Conservation (phyloP, 2,797 vertebrate species). For the Corythornis leucogaster region DNA sequence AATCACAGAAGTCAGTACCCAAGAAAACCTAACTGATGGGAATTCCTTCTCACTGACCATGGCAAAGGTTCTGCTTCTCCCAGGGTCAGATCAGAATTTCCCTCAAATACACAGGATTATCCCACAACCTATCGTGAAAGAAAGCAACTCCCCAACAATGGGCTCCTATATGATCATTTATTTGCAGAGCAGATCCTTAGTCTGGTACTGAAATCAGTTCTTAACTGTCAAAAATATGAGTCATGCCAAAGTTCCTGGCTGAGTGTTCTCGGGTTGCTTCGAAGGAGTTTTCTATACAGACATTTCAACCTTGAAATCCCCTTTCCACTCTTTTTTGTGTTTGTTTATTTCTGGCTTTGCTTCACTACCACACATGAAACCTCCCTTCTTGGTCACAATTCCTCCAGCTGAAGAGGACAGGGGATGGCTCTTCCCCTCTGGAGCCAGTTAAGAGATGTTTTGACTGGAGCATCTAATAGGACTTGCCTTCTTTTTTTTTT, state of each 20-base stretch:
- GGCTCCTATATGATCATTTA: neutral
- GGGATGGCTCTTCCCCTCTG: constrained; percentile 35
- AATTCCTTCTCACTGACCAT: neutral
- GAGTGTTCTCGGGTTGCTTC: neutral
- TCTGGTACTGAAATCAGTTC: neutral
- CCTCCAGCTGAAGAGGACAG: constrained; percentile 6
- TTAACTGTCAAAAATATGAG: neutral
- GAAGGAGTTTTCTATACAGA: neutral
- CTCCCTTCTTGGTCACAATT: constrained; percentile 29
- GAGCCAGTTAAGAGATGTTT: constrained; percentile 55
- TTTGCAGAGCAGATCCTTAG: neutral
- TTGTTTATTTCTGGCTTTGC: neutral
- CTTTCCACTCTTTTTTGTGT: constrained; percentile 17
- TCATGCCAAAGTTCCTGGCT: constrained; percentile 2
- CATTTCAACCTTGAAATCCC: constrained; percentile 29
- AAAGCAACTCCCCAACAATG: neutral
- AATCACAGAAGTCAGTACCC: neutral
- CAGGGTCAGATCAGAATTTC: neutral
- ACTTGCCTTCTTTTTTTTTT: neutral
- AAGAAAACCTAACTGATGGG: neutral
- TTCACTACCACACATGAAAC: neutral
- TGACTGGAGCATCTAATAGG: constrained; percentile 8
- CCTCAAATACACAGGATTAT: neutral
- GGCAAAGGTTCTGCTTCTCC: neutral
- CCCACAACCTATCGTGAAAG: neutral